These are phyloP conservation scores for Cyprinella venusta DNA, from an alignment of 2,797 vertebrate genomes.

Conservation along the genomic window DNA sequence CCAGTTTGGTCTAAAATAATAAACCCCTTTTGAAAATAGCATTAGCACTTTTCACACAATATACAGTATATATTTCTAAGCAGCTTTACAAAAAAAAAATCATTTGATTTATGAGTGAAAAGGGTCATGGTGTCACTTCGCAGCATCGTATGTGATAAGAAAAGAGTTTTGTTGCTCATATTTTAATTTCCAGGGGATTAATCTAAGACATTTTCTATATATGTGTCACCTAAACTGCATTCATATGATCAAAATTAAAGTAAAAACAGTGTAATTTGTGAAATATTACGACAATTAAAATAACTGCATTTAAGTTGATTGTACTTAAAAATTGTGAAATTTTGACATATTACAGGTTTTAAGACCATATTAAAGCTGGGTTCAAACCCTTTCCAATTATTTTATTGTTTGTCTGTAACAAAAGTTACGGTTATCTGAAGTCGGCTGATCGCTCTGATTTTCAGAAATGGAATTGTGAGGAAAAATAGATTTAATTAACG, in stretches of 20 bases:
- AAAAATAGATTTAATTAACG: too few species aligned
- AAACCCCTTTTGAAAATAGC: background rate
- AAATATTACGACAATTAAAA: background rate
- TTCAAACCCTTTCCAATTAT: too few species aligned
- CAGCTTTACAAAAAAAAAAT: background rate
- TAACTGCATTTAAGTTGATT: background rate
- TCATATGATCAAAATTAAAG: background rate
- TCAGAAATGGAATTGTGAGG: too few species aligned
- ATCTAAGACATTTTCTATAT: background rate
- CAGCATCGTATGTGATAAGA: background rate
- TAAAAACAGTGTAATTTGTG: background rate
- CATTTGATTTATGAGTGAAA: background rate
- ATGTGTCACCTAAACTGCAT: background rate
- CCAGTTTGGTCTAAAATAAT: background rate
- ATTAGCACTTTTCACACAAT: background rate
- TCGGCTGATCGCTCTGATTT: too few species aligned
- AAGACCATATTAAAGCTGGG: too few species aligned
- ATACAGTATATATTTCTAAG: background rate
- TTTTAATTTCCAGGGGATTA: background rate
- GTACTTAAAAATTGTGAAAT: too few species aligned
- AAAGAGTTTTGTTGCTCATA: background rate
- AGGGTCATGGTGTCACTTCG: background rate
- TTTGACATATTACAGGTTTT: too few species aligned
- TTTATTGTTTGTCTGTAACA: too few species aligned
- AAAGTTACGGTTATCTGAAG: too few species aligned